Evolutionary conservation across 2,888 invertebrate genomes (phyloP).

Genomic region (Eupelmus urozonus): DNA sequence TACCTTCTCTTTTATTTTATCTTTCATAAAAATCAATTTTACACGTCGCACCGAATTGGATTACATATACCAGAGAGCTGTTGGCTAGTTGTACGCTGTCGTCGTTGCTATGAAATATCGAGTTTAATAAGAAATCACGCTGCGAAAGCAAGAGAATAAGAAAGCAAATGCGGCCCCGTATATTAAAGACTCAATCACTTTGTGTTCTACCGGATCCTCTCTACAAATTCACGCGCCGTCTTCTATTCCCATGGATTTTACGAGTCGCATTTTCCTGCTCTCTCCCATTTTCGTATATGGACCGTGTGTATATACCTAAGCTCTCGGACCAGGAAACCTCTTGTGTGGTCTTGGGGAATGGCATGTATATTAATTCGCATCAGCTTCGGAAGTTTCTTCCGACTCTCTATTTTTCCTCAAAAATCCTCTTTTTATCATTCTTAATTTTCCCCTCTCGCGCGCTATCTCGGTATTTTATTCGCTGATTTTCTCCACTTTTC

Average conservation of each 20-base stretch:
- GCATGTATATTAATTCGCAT: background rate
- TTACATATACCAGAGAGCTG: conserved; percentile 12
- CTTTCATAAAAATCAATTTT: conserved; percentile 38
- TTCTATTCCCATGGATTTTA: conserved; percentile 41
- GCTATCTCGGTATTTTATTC: background rate
- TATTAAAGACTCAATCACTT: conserved; percentile 57
- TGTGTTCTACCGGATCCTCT: conserved; percentile 37
- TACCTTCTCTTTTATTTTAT: background rate
- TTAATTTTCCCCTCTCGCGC: conserved; percentile 35
- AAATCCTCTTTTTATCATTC: conserved; percentile 52
- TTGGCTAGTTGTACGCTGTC: conserved; percentile 1
- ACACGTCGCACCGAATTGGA: conserved; percentile 8
- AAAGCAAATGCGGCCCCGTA: conserved; percentile 47
- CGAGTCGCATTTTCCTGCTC: conserved; percentile 45
- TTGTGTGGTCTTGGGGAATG: conserved; percentile 9
- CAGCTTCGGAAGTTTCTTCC: background rate
- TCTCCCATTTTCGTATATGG: conserved; percentile 31
- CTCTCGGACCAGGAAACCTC: conserved; percentile 7
- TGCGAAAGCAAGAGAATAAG: background rate
- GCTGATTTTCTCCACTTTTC: conserved; percentile 1
- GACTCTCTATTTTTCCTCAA: conserved; percentile 8
- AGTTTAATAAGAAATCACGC: conserved; percentile 46
- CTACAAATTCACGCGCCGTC: conserved; percentile 49
- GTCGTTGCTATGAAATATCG: conserved; percentile 45
- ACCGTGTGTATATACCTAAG: background rate